Percentiles rank a stretch among this genome's conserved stretches.
Evolutionary conservation across 2,797 vertebrate genomes (phyloP).

Genomic region (Enteromius treurensis): DNA sequence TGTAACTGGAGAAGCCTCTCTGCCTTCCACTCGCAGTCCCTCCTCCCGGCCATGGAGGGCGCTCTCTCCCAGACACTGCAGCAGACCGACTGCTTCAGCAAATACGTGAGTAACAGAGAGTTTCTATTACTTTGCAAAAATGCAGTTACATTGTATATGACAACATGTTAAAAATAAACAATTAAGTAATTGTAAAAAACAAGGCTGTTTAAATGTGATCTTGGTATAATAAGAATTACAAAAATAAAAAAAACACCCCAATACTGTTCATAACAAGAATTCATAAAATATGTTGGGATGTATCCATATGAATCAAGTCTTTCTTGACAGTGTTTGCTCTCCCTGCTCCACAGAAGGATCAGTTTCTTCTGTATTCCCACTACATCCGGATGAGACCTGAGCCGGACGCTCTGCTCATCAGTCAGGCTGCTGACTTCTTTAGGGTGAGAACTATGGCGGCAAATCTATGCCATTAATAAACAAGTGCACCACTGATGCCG

Average conservation of each 20-base stretch:
- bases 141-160: neutral
- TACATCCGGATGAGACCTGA: slow-evolving; percentile 86
- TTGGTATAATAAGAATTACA: no score
- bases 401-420: slow-evolving; percentile 78
- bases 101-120: slow-evolving; percentile 76
- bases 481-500: no score
- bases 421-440: slow-evolving; percentile 78
- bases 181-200: neutral
- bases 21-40: slow-evolving; percentile 82
- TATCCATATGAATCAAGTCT: neutral
- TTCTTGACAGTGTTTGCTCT: neutral
- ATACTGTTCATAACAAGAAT: neutral
- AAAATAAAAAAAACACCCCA: neutral
- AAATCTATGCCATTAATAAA: no score
- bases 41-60: slow-evolving; percentile 86
- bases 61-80: slow-evolving; percentile 83
- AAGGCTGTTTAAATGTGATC: neutral
- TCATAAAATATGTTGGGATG: neutral
- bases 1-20: slow-evolving; percentile 79
- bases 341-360: slow-evolving; percentile 78
- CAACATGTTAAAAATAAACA: neutral
- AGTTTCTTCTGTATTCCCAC: slow-evolving; percentile 87
- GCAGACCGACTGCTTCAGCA: slow-evolving; percentile 88
- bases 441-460: slow-evolving; percentile 75
- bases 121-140: neutral